phyloP scores from a whole-genome alignment of 2,888 invertebrate genomes.

The Monoplex corrugatus region DNA sequence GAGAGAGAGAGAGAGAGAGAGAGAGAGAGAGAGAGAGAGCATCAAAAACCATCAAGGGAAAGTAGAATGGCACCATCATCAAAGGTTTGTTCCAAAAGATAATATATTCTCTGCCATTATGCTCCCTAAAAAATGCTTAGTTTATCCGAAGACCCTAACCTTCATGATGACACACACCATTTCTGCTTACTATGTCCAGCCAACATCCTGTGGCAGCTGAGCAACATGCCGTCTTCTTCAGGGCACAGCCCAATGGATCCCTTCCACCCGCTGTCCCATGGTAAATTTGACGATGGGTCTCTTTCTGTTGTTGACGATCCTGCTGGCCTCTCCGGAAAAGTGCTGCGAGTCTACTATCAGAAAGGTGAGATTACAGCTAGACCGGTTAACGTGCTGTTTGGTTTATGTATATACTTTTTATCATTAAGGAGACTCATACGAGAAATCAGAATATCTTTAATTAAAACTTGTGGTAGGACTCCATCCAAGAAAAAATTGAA shows the following conservation, averaged over 20 bases:
- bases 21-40: neutral
- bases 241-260: neutral
- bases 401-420: no score
- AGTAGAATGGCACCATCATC: neutral
- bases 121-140: neutral
- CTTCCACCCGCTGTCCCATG: conserved; percentile 20
- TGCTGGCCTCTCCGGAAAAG: conserved; percentile 56
- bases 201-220: conserved; percentile 20
- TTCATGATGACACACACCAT: neutral
- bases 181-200: neutral
- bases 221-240: neutral
- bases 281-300: conserved; percentile 55
- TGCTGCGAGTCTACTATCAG: conserved; percentile 63
- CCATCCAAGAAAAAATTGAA: no score
- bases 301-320: conserved; percentile 61
- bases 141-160: neutral
- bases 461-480: no score
- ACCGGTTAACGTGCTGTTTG: no score
- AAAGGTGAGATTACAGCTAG: no score
- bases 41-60: neutral
- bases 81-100: no score
- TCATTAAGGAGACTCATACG: no score
- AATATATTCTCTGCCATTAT: neutral
- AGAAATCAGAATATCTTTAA: no score
- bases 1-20: neutral